A percentile compares a stretch with the other conserved stretches of the same genome.
phyloP scores from a whole-genome alignment of 2,888 invertebrate species.

The Thymelicus lineola region DNA sequence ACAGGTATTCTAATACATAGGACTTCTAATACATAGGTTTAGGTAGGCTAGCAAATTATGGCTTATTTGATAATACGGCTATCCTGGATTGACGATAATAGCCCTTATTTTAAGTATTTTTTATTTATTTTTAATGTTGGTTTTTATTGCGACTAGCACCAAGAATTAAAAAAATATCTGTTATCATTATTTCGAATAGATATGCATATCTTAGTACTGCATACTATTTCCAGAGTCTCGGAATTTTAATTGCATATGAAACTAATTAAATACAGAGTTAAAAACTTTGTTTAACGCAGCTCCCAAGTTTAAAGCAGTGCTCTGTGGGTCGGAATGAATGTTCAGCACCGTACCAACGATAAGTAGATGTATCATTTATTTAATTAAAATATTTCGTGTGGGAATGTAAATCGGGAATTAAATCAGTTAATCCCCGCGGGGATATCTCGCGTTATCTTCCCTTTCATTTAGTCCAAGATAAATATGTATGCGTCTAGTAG shows the following conservation, averaged over 20 bases:
- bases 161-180: too few species aligned
- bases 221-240: constrained; percentile 25
- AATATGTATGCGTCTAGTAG: constrained; percentile 69
- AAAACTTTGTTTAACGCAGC: constrained; percentile 34
- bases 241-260: constrained; percentile 35
- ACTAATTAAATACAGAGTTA: constrained; percentile 36
- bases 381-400: constrained; percentile 36
- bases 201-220: background rate
- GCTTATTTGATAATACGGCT: too few species aligned
- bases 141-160: too few species aligned
- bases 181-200: background rate
- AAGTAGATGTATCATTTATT: constrained; percentile 22
- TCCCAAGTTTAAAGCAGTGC: constrained; percentile 28
- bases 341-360: background rate
- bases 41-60: too few species aligned
- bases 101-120: too few species aligned
- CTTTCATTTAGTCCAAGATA: constrained; percentile 67
- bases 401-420: constrained; percentile 49
- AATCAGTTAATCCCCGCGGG: constrained; percentile 49
- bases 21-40: too few species aligned
- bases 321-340: constrained; percentile 16
- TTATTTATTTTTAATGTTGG: too few species aligned
- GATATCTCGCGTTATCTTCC: constrained; percentile 53
- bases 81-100: too few species aligned
- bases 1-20: too few species aligned